Percentiles rank a stretch among this genome's conserved stretches.
phyloP scores from a whole-genome alignment of 2,888 invertebrate species.

The Stegophylla sp. region DNA sequence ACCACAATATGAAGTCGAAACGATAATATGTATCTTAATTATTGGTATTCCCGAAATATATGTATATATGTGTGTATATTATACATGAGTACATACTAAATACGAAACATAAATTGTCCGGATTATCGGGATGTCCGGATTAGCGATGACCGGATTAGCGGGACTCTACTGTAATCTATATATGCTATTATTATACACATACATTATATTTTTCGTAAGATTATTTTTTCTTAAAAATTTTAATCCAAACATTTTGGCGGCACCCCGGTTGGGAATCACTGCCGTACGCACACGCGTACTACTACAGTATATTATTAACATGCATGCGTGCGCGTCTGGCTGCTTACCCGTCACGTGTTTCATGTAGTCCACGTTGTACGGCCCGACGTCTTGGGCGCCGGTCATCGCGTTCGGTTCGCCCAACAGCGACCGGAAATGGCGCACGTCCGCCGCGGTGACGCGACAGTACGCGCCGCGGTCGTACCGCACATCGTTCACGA shows the following conservation, averaged over 20 bases:
- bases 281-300: neutral
- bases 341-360: conserved; percentile 42
- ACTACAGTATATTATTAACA: neutral
- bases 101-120: too few species aligned
- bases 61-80: neutral
- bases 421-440: conserved; percentile 37
- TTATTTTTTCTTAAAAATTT: too few species aligned
- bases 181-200: too few species aligned
- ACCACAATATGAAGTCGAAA: too few species aligned
- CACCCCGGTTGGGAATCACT: neutral
- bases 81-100: neutral
- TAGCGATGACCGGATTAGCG: too few species aligned
- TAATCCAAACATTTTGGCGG: too few species aligned
- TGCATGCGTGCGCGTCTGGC: too few species aligned
- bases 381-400: conserved; percentile 23
- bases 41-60: too few species aligned
- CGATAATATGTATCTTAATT: too few species aligned
- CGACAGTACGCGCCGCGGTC: conserved; percentile 17
- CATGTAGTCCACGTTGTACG: conserved; percentile 53
- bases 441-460: conserved; percentile 43
- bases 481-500: conserved; percentile 17
- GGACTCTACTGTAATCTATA: too few species aligned
- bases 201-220: too few species aligned
- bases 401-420: conserved; percentile 50
- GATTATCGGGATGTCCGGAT: too few species aligned